Conservation (phyloP, 2,888 invertebrate species). For the Ctena decussata region DNA sequence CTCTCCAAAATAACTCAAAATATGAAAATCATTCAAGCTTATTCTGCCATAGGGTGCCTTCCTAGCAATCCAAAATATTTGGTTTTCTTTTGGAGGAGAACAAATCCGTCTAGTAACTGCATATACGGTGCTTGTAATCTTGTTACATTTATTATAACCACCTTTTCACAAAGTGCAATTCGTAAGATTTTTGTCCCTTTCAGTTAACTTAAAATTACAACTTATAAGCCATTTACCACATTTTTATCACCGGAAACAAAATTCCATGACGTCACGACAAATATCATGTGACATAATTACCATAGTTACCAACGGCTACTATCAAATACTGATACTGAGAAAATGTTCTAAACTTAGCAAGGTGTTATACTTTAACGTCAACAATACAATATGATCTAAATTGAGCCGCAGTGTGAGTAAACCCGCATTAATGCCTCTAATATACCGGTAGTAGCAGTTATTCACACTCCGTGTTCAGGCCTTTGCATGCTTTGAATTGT, state of each 20-base stretch:
- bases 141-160: not conserved
- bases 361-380: not conserved
- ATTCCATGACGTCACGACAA: slow-evolving; percentile 65
- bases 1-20: no score
- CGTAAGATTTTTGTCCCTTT: slow-evolving; percentile 36
- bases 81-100: no score
- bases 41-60: no score
- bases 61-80: no score
- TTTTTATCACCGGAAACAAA: slow-evolving; percentile 64
- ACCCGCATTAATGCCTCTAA: no score
- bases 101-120: no score
- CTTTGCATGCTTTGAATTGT: no score
- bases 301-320: slow-evolving; percentile 5
- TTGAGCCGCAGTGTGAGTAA: no score
- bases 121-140: no score
- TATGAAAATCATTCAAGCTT: no score
- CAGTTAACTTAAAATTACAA: slow-evolving; percentile 36
- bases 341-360: not conserved
- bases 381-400: slow-evolving; percentile 6
- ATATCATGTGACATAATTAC: slow-evolving; percentile 58
- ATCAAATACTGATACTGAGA: slow-evolving; percentile 4
- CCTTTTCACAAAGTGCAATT: not conserved
- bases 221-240: slow-evolving; percentile 47
- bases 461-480: no score
- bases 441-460: no score